phyloP scores from a whole-genome alignment of 2,113 vertebrate genomes.

The Myanophis thanlyinensis region DNA sequence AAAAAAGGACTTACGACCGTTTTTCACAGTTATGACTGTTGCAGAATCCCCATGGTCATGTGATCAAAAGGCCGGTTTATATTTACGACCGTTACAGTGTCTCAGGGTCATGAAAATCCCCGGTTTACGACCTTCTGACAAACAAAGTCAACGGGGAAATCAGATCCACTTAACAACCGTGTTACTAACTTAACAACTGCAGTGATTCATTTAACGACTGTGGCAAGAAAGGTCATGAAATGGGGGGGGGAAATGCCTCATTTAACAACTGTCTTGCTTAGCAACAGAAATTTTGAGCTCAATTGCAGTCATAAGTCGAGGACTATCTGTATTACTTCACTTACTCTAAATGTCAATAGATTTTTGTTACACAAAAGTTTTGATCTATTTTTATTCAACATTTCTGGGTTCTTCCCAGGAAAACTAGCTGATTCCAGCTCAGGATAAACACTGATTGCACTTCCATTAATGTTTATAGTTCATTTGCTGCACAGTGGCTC shows the following conservation, averaged over 20 bases:
- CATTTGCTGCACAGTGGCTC: background rate
- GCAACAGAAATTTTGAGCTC: background rate
- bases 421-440: background rate
- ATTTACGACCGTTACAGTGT: background rate
- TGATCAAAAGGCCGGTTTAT: background rate
- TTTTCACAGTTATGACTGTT: background rate
- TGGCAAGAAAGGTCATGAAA: background rate
- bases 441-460: slow-evolving; percentile 31
- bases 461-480: background rate
- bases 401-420: background rate
- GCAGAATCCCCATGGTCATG: background rate
- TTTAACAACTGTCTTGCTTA: background rate
- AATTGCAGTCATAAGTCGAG: background rate
- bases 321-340: background rate
- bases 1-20: background rate
- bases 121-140: background rate
- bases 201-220: background rate
- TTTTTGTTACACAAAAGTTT: rapidly evolving
- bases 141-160: background rate
- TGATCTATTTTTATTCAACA: background rate
- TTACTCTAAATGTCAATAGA: background rate
- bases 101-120: background rate
- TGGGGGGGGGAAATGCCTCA: no score
- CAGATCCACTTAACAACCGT: background rate
- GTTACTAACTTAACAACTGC: background rate